Evolutionary conservation across 2,888 invertebrate species (phyloP).

Genomic region (Boloria selene): DNA sequence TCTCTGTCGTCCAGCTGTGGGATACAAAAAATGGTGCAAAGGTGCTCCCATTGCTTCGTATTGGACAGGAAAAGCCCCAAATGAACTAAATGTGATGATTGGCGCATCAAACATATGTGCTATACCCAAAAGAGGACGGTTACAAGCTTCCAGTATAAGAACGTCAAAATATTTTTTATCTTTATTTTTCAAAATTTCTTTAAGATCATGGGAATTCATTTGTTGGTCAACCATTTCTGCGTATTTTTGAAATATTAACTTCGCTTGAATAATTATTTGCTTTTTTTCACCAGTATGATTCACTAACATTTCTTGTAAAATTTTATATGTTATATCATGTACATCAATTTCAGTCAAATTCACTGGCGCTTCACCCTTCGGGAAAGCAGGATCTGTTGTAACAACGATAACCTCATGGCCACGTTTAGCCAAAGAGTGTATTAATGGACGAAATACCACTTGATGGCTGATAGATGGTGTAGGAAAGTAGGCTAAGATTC

Average conservation of each 20-base stretch:
- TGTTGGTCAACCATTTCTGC: conserved; percentile 32
- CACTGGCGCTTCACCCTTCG: conserved; percentile 36
- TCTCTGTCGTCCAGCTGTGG: conserved; percentile 36
- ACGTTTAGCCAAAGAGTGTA: conserved; percentile 52
- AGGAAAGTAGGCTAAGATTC: conserved; percentile 49
- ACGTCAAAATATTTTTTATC: conserved; percentile 38
- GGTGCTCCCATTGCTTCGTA: conserved; percentile 37
- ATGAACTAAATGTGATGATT: conserved; percentile 42
- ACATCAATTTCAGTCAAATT: conserved; percentile 61
- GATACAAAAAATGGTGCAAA: conserved; percentile 40
- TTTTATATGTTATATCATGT: conserved; percentile 47
- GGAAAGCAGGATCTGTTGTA: conserved; percentile 53
- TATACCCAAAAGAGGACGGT: conserved; percentile 30
- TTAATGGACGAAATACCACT: conserved; percentile 53
- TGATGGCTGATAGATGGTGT: conserved; percentile 57
- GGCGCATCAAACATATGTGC: conserved; percentile 42
- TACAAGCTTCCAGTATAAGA: conserved; percentile 43
- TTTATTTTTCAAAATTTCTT: conserved; percentile 35
- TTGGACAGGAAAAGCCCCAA: conserved; percentile 26
- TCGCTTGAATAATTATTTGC: conserved; percentile 16
- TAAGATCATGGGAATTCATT: conserved; percentile 32
- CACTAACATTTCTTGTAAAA: conserved; percentile 28
- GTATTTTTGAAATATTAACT: conserved; percentile 27
- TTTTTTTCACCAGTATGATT: conserved; percentile 18
- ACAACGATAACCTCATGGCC: conserved; percentile 62